These are phyloP conservation scores for Thera obeliscata DNA, from an alignment of 2,888 invertebrate species.

Conservation along the genomic window DNA sequence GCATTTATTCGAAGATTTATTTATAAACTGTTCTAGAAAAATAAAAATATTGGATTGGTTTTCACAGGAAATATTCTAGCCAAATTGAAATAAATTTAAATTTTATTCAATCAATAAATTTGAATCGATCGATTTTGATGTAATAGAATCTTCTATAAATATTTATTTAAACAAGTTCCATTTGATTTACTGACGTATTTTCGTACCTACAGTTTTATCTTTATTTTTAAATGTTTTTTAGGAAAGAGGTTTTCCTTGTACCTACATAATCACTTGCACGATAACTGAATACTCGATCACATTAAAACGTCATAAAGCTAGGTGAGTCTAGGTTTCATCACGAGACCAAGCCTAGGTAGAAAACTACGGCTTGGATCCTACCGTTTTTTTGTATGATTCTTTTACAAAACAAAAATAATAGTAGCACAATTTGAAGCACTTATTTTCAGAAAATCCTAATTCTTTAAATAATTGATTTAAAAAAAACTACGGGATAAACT, in stretches of 20 bases:
- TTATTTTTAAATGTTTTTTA: neutral
- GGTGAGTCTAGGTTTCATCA: no score
- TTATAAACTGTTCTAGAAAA: conserved; percentile 12
- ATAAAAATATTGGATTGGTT: conserved; percentile 1
- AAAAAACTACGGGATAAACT: neutral
- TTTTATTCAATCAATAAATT: conserved; percentile 24
- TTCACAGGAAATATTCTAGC: conserved; percentile 17
- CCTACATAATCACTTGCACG: no score
- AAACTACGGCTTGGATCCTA: no score
- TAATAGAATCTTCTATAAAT: conserved; percentile 18
- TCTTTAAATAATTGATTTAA: no score
- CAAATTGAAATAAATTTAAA: conserved; percentile 27
- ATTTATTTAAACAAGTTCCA: conserved; percentile 15
- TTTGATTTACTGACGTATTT: conserved; percentile 5
- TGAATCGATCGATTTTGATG: conserved; percentile 24
- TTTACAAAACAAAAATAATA: no score
- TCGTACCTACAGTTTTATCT: neutral
- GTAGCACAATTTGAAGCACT: no score
- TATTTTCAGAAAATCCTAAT: no score
- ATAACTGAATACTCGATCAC: no score
- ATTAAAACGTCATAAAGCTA: no score
- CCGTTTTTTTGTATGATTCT: no score
- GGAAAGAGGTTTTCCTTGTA: neutral
- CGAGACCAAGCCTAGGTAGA: no score
- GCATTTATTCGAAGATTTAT: neutral